These are phyloP conservation scores for Puntigrus tetrazona DNA, from an alignment of 2,113 vertebrate genomes.

Conservation along the genomic window DNA sequence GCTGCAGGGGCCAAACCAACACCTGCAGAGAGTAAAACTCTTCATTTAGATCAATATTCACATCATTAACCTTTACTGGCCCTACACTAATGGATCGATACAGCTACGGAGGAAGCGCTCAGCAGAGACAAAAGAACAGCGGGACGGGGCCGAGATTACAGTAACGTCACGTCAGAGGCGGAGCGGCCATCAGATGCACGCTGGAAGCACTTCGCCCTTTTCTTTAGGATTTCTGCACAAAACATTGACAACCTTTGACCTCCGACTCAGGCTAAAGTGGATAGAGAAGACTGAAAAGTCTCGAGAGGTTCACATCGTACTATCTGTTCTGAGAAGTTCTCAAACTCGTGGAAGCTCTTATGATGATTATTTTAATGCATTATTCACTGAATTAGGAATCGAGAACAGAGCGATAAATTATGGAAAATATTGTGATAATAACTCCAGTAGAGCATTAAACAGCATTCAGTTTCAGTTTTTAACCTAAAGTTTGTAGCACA, in stretches of 20 bases:
- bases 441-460: too few species aligned
- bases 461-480: not conserved
- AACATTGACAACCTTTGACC: not conserved
- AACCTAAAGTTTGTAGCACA: too few species aligned
- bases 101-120: slow-evolving; percentile 42
- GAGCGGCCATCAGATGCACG: not conserved
- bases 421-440: too few species aligned
- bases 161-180: not conserved
- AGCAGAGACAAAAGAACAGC: not conserved
- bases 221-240: not conserved
- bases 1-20: slow-evolving; percentile 40
- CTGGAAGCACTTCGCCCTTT: not conserved
- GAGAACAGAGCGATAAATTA: too few species aligned
- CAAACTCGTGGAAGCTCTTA: not conserved
- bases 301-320: not conserved
- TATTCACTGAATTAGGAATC: not conserved
- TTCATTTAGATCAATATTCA: slow-evolving; percentile 70
- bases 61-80: slow-evolving; percentile 75
- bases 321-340: not conserved
- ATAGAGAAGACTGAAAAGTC: not conserved
- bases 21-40: slow-evolving; percentile 69
- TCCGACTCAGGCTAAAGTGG: not conserved
- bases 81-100: slow-evolving; percentile 68
- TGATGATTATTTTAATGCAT: not conserved
- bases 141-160: not conserved